Percentiles rank a stretch among this genome's conserved stretches.
phyloP scores from a whole-genome alignment of 1,140 invertebrate species.

The Melitaea cinxia region DNA sequence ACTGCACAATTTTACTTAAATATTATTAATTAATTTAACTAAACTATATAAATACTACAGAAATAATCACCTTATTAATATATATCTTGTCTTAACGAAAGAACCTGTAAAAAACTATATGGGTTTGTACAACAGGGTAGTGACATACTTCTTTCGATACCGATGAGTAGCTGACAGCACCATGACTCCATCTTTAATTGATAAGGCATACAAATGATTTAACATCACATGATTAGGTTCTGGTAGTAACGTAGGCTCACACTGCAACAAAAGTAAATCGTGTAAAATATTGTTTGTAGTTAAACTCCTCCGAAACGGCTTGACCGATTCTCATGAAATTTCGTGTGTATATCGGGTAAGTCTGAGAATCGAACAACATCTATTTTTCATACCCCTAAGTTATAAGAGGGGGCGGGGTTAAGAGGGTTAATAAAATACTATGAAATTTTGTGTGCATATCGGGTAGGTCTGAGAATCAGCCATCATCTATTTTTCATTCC shows the following conservation, averaged over 20 bases:
- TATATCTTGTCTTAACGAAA: conserved; percentile 18
- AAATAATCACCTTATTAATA: conserved; percentile 18
- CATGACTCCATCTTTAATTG: conserved; percentile 99
- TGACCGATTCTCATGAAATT: too few species aligned
- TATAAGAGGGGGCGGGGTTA: too few species aligned
- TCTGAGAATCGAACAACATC: too few species aligned
- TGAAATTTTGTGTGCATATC: too few species aligned
- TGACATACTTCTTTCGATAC: conserved; percentile 99
- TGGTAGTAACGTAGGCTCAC: conserved; percentile 98
- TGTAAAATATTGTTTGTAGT: too few species aligned
- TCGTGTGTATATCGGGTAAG: too few species aligned
- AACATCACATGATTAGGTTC: conserved; percentile 99
- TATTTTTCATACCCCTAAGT: conserved; percentile 7
- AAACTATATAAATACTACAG: conserved; percentile 21
- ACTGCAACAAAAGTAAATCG: conserved; percentile 84
- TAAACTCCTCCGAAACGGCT: too few species aligned
- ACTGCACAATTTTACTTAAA: conserved; percentile 28
- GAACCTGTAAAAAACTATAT: conserved; percentile 84
- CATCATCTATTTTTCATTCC: too few species aligned
- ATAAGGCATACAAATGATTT: conserved; percentile 99
- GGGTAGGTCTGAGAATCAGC: too few species aligned
- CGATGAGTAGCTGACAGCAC: conserved; percentile 98
- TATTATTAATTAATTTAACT: conserved; percentile 23
- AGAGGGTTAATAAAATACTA: too few species aligned
- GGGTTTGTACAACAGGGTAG: conserved; percentile 99